A percentile compares a stretch with the other conserved stretches of the same genome.
These are phyloP conservation scores for Stylophora pistillata DNA, from an alignment of 64 coral and sea anemone species.

Conservation along the genomic window DNA sequence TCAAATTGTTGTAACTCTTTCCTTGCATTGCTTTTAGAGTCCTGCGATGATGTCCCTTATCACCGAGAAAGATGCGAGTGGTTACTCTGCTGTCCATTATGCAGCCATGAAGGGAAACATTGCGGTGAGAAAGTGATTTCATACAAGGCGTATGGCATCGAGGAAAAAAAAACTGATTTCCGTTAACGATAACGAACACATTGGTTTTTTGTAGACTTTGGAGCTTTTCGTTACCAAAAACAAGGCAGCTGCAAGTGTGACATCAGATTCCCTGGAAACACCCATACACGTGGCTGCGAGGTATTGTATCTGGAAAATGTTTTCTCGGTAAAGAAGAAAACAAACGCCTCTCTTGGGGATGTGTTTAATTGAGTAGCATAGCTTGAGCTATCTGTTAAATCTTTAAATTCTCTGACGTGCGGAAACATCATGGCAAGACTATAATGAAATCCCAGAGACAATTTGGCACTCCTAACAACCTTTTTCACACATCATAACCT, in stretches of 20 bases:
- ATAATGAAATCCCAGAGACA: no score
- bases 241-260: conserved; percentile 46
- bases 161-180: neutral
- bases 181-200: neutral
- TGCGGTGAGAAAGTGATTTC: conserved; percentile 17
- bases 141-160: neutral
- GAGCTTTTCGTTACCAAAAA: conserved; percentile 45
- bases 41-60: conserved; percentile 42
- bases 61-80: conserved; percentile 55
- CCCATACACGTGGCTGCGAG: conserved; percentile 64
- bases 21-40: conserved; percentile 14
- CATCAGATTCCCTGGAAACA: conserved; percentile 56
- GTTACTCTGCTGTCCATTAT: conserved; percentile 49
- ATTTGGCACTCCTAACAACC: no score
- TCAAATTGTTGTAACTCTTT: neutral
- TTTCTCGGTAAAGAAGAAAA: no score
- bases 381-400: no score
- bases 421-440: no score
- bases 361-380: no score
- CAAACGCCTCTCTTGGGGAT: no score
- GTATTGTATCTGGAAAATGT: neutral
- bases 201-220: conserved; percentile 5
- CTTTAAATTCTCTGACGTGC: no score
- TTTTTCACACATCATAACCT: no score
- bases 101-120: conserved; percentile 50